These are phyloP conservation scores for Forbesichthys agassizii DNA, from an alignment of 2,113 vertebrate genomes.

Conservation along the genomic window DNA sequence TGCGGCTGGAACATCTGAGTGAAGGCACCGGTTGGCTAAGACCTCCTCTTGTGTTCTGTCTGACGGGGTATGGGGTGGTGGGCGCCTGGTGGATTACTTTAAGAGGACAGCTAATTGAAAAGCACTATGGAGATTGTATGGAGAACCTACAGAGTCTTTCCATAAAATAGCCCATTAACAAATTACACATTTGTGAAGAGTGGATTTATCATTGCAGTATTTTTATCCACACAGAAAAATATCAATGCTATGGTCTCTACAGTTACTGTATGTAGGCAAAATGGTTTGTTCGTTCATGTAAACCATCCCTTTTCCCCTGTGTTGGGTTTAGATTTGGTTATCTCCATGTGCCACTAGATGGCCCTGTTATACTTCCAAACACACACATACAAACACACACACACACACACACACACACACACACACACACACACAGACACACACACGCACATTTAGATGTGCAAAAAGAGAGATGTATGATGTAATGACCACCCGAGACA, in stretches of 20 bases:
- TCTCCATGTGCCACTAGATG: constrained; percentile 68
- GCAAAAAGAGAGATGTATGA: background rate
- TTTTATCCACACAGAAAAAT: no score
- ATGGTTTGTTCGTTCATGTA: background rate
- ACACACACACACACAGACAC: constrained; percentile 3
- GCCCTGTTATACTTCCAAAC: constrained; percentile 50
- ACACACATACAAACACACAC: background rate
- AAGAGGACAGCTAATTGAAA: constrained; percentile 20
- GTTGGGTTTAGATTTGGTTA: constrained; percentile 33
- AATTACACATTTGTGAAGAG: no score
- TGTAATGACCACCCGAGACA: constrained; percentile 12
- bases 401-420: no score
- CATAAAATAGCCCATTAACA: no score
- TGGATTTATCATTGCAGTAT: no score
- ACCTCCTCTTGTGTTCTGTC: constrained; percentile 8
- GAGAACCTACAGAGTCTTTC: background rate
- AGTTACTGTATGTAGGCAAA: no score
- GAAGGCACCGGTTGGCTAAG: constrained; percentile 27
- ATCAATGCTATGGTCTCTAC: no score
- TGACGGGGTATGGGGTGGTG: constrained; percentile 1
- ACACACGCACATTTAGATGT: constrained; percentile 8
- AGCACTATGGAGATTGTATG: constrained; percentile 15
- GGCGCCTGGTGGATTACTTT: background rate
- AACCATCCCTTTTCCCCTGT: background rate
- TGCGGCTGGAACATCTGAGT: constrained; percentile 24